Base-by-base conservation (phyloP, 1,140 invertebrate species). In the Coelopa frigida region DNA sequence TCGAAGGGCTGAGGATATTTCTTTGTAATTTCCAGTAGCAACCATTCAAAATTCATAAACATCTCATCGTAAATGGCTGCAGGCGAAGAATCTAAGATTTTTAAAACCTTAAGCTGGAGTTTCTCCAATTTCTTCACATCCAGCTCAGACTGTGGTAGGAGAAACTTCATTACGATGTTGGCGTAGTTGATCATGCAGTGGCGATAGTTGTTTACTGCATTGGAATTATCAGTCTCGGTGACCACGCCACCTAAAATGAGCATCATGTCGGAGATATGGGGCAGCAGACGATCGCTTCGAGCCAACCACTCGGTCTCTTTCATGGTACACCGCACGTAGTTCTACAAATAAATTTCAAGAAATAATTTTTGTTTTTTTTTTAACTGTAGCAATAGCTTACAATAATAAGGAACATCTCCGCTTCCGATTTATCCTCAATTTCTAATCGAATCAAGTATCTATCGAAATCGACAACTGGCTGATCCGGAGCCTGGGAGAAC, bases 261-360 rank as follows among this genome's bases (percentile, higher is more conserved):
- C 22, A 53, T 46, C 15, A 47, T 39, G 44, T 56, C 47, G 12
- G 46, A 40, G 7, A 53, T 46, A 15, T 53, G 44, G 0, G 47
- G 46, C 5, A 47, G 18, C 24, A 53, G 35, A n/a, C 36, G 36
- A 12, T 49, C 47, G 41, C 45, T 53, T 8, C 44, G 40, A 22
- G 49, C 49, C n/a, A 56, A 22, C 49, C 44, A 51, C 33, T 47
- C 41, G 2, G 38, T 48, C 36, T 56, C 54, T 23, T 51, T 53
- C 21, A 35, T 47, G 8, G 54, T 56, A 26, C 51, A 56, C 22
- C 51, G 43, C 5, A 56, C 48, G 22, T 48, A 51, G 15, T 44
- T 45, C 49, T 56, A 26, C 12, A 17, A 29, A 46, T 15, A 21
- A 41, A 39, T 10, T 44, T 23, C 33, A 14, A 37, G 40, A 37